phyloP scores from a whole-genome alignment of 1,140 invertebrate genomes.

The Aphelenchoides fujianensis region DNA sequence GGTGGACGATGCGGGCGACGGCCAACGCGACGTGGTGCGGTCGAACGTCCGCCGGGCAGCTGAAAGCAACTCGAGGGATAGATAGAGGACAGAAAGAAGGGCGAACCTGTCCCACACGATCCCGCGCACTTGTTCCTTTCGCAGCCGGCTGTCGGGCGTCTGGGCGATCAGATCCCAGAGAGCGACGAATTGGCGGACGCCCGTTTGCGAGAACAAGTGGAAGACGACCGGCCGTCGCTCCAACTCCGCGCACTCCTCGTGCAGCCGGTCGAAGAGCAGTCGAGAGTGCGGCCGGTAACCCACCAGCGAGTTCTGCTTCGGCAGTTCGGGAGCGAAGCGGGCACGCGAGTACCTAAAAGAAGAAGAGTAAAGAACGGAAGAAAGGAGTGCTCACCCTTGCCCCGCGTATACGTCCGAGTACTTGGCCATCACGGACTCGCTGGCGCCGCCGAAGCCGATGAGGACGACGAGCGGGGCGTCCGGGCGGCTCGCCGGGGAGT shows the following conservation, averaged over 20 bases:
- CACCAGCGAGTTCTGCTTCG: not conserved
- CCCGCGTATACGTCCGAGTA: not conserved
- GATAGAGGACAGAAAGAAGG: not conserved
- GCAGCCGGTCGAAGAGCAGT: not conserved
- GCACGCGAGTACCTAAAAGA: not conserved
- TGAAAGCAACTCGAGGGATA: not conserved
- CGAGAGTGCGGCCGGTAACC: not conserved
- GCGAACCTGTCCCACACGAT: not conserved
- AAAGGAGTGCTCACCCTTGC: not conserved
- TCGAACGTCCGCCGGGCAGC: not conserved
- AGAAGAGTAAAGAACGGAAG: not conserved
- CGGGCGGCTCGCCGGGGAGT: not conserved
- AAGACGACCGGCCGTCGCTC: not conserved
- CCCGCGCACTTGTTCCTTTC: not conserved
- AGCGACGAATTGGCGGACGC: not conserved
- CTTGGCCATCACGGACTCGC: not conserved
- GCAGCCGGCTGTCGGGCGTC: not conserved
- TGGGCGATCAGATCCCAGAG: not conserved
- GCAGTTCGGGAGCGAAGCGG: not conserved
- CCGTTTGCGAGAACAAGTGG: not conserved
- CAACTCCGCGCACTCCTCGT: not conserved
- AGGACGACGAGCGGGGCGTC: not conserved
- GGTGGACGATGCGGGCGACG: not conserved
- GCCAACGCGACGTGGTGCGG: not conserved
- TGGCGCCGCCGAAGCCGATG: not conserved